Percentiles rank a stretch among this genome's conserved stretches.
Evolutionary conservation across 2,888 invertebrate species (phyloP).

Genomic region (Erpobdella octoculata): DNA sequence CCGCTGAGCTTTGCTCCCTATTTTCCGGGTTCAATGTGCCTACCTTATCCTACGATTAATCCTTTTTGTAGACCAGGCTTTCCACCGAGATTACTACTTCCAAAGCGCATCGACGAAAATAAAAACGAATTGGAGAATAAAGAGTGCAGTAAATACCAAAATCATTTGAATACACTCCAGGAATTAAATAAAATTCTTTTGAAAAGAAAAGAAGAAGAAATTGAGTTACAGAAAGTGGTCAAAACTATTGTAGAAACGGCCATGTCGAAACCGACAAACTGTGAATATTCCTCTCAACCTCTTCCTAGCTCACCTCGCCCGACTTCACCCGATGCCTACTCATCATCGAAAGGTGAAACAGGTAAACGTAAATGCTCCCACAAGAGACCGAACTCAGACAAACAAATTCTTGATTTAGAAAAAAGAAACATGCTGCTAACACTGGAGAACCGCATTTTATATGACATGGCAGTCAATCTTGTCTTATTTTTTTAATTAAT

Average conservation of each 20-base stretch:
- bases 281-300: too few species aligned
- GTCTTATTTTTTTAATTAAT: background rate
- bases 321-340: too few species aligned
- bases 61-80: background rate
- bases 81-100: background rate
- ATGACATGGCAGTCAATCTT: background rate
- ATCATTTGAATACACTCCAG: background rate
- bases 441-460: conserved; percentile 3
- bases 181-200: background rate
- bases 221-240: background rate
- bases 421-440: background rate
- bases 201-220: background rate
- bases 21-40: background rate
- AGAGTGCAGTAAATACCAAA: too few species aligned
- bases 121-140: too few species aligned
- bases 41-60: background rate
- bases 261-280: background rate
- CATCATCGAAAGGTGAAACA: too few species aligned
- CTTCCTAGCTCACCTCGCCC: too few species aligned
- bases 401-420: background rate
- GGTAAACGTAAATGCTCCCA: too few species aligned
- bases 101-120: too few species aligned
- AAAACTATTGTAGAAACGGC: background rate
- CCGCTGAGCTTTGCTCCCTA: background rate
- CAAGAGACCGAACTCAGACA: too few species aligned